Percentiles rank a stretch among this genome's conserved stretches.
Evolutionary conservation across 1,140 invertebrate genomes (phyloP).

Genomic region (Acyrthosiphon pisum): DNA sequence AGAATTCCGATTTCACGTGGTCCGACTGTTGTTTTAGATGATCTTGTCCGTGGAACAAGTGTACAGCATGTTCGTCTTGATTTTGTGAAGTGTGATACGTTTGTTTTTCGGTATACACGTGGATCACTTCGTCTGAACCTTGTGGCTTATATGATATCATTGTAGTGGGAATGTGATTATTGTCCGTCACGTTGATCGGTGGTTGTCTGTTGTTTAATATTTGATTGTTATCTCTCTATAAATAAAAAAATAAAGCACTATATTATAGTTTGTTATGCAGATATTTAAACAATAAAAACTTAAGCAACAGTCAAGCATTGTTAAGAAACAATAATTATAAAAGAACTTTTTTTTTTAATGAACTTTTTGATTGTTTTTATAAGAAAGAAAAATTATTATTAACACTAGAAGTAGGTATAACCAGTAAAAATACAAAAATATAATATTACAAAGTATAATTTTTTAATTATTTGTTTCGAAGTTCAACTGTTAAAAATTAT

Average conservation of each 20-base stretch:
- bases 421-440: neutral
- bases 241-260: neutral
- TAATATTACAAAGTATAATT: neutral
- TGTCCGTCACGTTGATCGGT: neutral
- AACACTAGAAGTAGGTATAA: too few species aligned
- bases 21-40: slow-evolving; percentile 13
- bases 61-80: neutral
- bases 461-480: neutral
- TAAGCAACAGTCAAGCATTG: neutral
- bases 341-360: neutral
- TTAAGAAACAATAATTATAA: neutral
- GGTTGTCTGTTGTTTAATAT: neutral
- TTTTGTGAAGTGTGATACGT: neutral
- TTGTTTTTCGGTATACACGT: neutral
- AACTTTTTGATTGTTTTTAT: neutral
- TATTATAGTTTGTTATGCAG: neutral
- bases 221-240: slow-evolving; percentile 24
- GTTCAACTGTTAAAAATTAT: neutral
- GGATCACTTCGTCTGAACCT: neutral
- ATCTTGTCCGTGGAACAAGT: slow-evolving; percentile 2
- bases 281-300: neutral
- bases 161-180: neutral
- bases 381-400: neutral
- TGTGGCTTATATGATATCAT: slow-evolving; percentile 35
- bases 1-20: slow-evolving; percentile 36